Evolutionary conservation across 1,140 invertebrate genomes (phyloP).

Genomic region (Arctopsyche grandis): DNA sequence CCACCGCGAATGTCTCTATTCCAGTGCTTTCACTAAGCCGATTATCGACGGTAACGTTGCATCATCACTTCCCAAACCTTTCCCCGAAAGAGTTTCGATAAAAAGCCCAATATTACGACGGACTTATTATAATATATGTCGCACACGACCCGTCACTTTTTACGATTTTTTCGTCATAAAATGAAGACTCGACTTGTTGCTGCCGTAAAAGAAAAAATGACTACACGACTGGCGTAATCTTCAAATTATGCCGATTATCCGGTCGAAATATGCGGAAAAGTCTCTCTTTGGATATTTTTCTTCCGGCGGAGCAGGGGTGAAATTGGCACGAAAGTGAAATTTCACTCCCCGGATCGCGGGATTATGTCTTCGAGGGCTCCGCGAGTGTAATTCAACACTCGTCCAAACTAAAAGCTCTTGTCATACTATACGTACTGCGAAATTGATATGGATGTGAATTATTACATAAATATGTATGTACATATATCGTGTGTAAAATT

Average conservation of each 20-base stretch:
- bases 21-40: background rate
- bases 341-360: background rate
- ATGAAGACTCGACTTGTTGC: background rate
- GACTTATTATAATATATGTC: background rate
- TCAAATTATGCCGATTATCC: slow-evolving; percentile 30
- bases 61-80: background rate
- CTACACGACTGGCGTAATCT: slow-evolving; percentile 8
- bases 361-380: background rate
- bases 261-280: slow-evolving; percentile 3
- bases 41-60: background rate
- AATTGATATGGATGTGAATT: background rate
- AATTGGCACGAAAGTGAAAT: background rate
- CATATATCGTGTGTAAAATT: background rate
- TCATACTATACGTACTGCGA: background rate
- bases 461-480: background rate
- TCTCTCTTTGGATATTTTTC: background rate
- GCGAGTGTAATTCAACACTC: background rate
- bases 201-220: background rate
- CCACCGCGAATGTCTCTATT: background rate
- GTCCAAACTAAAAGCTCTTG: background rate
- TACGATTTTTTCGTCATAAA: background rate
- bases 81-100: background rate
- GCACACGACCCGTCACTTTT: background rate
- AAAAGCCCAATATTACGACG: background rate
- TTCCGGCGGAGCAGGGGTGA: background rate